These are phyloP conservation scores for Macrostomum lignano DNA, from an alignment of 1,140 invertebrate genomes.

Conservation along the genomic window DNA sequence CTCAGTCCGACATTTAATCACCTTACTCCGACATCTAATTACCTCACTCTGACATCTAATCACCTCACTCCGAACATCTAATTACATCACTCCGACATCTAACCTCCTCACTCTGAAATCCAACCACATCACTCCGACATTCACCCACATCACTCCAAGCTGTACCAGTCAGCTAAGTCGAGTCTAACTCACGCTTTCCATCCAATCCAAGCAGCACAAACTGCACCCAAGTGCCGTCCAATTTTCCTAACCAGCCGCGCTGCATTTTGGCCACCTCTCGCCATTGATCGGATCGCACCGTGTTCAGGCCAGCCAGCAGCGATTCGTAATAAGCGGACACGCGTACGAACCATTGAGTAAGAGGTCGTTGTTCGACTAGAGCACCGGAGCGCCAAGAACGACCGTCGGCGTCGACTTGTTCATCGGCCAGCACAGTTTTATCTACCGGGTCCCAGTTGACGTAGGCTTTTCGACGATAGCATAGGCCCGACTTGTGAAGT, in stretches of 20 bases:
- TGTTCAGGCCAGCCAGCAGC: constrained; percentile 40
- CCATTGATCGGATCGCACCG: constrained; percentile 32
- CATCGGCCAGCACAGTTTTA: constrained; percentile 78
- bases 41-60: background rate
- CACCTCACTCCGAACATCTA: background rate
- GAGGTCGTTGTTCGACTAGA: constrained; percentile 53
- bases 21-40: background rate
- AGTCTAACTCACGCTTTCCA: constrained; percentile 13
- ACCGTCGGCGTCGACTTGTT: constrained; percentile 67
- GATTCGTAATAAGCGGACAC: constrained; percentile 61
- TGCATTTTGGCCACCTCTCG: constrained; percentile 61
- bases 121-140: background rate
- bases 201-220: constrained; percentile 32
- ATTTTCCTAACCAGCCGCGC: constrained; percentile 75
- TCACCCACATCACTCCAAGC: constrained; percentile 27
- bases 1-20: too few species aligned
- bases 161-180: constrained; percentile 32
- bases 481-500: constrained; percentile 50
- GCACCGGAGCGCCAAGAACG: constrained; percentile 84
- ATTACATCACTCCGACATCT: background rate
- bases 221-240: constrained; percentile 46
- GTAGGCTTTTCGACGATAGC: constrained; percentile 41
- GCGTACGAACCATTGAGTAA: constrained; percentile 80
- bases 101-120: background rate
- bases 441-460: constrained; percentile 99